Conservation (phyloP, 2,888 invertebrate species). For the Eilema sororculum region DNA sequence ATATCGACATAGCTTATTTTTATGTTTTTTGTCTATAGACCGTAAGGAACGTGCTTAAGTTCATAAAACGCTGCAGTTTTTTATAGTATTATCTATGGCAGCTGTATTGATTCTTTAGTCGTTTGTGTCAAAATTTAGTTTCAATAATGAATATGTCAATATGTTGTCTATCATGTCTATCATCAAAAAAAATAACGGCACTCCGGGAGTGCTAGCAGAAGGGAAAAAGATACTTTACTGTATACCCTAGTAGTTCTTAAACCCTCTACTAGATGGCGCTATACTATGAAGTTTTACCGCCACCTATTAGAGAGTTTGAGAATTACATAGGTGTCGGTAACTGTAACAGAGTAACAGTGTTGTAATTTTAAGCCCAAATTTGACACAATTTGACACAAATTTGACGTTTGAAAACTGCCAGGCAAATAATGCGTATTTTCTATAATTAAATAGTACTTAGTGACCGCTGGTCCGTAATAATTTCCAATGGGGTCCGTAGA, state of each 20-base stretch:
- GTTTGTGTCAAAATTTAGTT: constrained; percentile 35
- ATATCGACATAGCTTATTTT: constrained; percentile 72
- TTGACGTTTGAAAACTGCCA: constrained; percentile 47
- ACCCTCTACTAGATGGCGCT: too few relatives aligned
- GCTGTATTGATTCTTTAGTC: constrained; percentile 30
- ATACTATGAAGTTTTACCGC: too few relatives aligned
- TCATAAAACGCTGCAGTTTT: constrained; percentile 51
- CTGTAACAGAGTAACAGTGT: too few relatives aligned
- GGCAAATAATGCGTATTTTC: constrained; percentile 33
- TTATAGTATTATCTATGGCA: constrained; percentile 53
- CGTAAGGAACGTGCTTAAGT: constrained; percentile 68
- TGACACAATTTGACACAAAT: constrained; percentile 31
- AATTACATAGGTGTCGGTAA: too few relatives aligned
- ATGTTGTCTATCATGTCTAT: not conserved
- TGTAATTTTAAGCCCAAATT: constrained; percentile 19
- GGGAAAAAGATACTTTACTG: too few relatives aligned
- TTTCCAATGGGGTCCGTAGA: constrained; percentile 28
- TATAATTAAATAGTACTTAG: constrained; percentile 48
- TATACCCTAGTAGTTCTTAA: too few relatives aligned
- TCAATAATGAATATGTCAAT: not conserved
- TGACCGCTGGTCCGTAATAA: constrained; percentile 33
- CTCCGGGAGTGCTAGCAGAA: too few relatives aligned
- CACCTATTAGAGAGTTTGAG: too few relatives aligned
- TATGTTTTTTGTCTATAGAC: constrained; percentile 66
- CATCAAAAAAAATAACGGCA: too few relatives aligned